These are phyloP conservation scores for Epirrhoe tristata DNA, from an alignment of 2,888 invertebrate species.

Conservation along the genomic window DNA sequence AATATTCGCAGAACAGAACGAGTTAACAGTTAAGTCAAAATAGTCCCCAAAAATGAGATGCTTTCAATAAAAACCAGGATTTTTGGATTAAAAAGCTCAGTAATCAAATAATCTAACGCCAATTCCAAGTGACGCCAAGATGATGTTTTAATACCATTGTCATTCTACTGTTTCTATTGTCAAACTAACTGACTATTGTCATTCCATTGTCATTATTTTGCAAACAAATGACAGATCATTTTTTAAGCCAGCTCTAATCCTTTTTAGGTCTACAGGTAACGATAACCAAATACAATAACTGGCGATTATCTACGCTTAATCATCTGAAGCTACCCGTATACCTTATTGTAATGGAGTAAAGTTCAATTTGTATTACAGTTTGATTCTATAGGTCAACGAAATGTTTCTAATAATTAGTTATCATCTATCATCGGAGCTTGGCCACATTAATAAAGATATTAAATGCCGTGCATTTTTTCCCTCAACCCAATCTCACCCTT, in stretches of 20 bases:
- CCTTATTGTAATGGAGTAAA: slow-evolving; percentile 32
- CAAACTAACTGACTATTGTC: slow-evolving; percentile 16
- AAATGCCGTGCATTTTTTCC: slow-evolving; percentile 64
- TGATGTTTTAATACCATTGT: not conserved
- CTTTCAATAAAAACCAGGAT: not conserved
- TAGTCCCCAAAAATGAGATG: not conserved
- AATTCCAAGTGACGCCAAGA: slow-evolving; percentile 22
- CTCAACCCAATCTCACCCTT: slow-evolving; percentile 21
- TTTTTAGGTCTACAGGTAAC: slow-evolving; percentile 59
- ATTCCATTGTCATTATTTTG: slow-evolving; percentile 38
- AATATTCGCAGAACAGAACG: slow-evolving; percentile 14
- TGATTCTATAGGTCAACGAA: slow-evolving; percentile 66
- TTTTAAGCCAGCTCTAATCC: slow-evolving; percentile 51
- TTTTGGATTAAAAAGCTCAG: slow-evolving; percentile 4
- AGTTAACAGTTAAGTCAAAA: not conserved
- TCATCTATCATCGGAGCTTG: slow-evolving; percentile 79
- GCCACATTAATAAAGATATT: slow-evolving; percentile 82
- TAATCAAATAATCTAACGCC: slow-evolving; percentile 6
- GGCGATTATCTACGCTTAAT: slow-evolving; percentile 73
- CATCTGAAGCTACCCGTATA: slow-evolving; percentile 37
- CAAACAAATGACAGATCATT: slow-evolving; percentile 42
- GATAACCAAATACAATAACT: slow-evolving; percentile 82
- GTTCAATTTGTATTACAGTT: slow-evolving; percentile 34
- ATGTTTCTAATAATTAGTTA: slow-evolving; percentile 83
- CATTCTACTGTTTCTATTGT: slow-evolving; percentile 20